Evolutionary conservation across 2,797 vertebrate species (phyloP), one percentile per base, ranked within the genome.

Genomic region (Pelochelys cantorii): DNA sequence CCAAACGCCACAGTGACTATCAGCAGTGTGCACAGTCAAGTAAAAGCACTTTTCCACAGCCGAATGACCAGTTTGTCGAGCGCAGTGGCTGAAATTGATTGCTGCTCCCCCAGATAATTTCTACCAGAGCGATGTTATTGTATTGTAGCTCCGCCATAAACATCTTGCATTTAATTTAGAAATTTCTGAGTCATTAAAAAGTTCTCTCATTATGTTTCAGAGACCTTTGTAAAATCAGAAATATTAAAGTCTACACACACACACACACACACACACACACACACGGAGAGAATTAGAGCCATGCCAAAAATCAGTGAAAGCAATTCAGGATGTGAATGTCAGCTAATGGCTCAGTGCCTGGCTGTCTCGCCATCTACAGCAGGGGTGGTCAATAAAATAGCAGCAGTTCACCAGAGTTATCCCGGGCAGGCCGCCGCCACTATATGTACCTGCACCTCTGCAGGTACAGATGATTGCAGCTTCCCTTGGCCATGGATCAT

Each of bases 151-250:
- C 87, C 85, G 93, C 93, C 96, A 92, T 81, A 94, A 97, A 97
- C 92, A 92, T 84, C 88, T 95, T 95, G 94, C 88, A 92, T 97
- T 98, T 97, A 96, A 97, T 97, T 97, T 97, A 84, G 94, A 95
- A 97, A 96, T 83, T 87, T 96, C 92, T 96, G 95, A 96, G 91
- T 97, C 95, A 93, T 96, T 97, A 93, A 93, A 97, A 96, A 97
- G 83, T 96, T 97, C 77, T 97, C 79, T 96, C 83, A 57, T 95
- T 94, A 91, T 80, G 83, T 89, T 7, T 53, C 84, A 87, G 42
- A 92, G 92, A 79, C 65, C 91, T 92, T 84, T 82, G 80, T 85
- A 85, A 93, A 96, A 77, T 95, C 95, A 95, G 94, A 83, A 94
- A 79, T 2, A 82, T 74, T 85, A 86, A 20, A 87, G 22, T 75